Evolutionary conservation across 2,888 invertebrate species (phyloP).

Genomic region (Phrixothrix hirtus): DNA sequence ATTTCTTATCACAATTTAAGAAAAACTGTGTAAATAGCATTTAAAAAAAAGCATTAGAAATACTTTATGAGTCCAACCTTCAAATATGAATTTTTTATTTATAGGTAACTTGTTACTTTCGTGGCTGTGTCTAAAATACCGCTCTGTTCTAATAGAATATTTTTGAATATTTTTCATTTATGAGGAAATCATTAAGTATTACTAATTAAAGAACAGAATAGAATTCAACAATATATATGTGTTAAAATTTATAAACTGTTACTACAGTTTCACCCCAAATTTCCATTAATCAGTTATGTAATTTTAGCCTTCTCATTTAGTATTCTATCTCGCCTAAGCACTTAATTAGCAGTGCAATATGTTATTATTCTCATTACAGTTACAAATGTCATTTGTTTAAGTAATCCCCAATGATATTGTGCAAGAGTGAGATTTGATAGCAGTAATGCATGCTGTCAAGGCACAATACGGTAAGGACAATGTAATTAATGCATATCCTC

Average conservation of each 20-base stretch:
- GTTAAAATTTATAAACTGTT: not conserved
- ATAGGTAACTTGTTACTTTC: too few species aligned
- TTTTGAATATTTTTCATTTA: too few species aligned
- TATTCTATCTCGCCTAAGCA: slow-evolving; percentile 7
- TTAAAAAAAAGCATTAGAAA: too few species aligned
- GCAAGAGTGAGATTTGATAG: slow-evolving; percentile 34
- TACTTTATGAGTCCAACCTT: too few species aligned
- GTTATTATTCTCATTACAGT: slow-evolving; percentile 34
- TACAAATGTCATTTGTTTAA: slow-evolving; percentile 25
- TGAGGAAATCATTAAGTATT: too few species aligned
- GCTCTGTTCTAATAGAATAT: too few species aligned
- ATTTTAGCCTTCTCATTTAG: slow-evolving; percentile 10
- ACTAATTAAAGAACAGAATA: too few species aligned
- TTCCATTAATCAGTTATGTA: slow-evolving; percentile 5
- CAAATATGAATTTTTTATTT: too few species aligned
- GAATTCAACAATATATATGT: too few species aligned
- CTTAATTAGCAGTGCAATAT: slow-evolving; percentile 25
- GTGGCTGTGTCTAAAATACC: too few species aligned
- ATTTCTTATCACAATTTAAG: too few species aligned
- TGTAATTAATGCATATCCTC: slow-evolving; percentile 35
- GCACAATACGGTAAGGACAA: slow-evolving; percentile 34
- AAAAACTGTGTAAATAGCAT: too few species aligned
- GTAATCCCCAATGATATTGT: slow-evolving; percentile 22
- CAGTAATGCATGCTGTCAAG: slow-evolving; percentile 33
- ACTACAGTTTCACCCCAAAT: not conserved